Evolutionary conservation across 1,140 invertebrate genomes (phyloP), one percentile per base, ranked within the genome.

Genomic region (Dendroctonus ponderosae): DNA sequence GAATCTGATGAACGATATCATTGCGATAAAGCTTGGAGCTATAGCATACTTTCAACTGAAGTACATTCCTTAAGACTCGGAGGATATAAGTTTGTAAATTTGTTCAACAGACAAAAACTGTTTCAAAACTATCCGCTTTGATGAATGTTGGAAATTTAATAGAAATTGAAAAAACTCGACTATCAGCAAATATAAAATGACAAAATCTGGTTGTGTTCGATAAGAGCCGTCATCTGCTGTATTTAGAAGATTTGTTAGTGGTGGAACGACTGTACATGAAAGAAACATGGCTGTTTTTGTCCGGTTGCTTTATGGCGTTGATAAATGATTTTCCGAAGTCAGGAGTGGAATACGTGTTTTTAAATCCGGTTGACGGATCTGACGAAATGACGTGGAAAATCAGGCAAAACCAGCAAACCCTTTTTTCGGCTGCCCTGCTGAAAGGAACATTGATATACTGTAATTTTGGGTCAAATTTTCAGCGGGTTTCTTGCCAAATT

Each of bases 321-420:
- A 67, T 67, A 61, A 67, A 67, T 67, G 65, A 61, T 56, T 53
- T 61, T 42, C 26, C 65, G 49, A 61, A 60, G 37, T 56, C 65
- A 59, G 50, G 37, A 53, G 40, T 61, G 39, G 57, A 42, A 66
- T 44, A 38, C 41, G 57, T 60, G 65, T 67, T 67, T 67, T 67
- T 67, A 67, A 67, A 67, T 56, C 57, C 51, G 38, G 42, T 40
- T 67, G 65, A 67, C 65, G 65, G 58, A 67, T 61, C 65, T 49
- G 51, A 53, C 50, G 65, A 67, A 67, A 67, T 67, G 65, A 67
- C 51, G 65, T 39, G 58, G 58, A 67, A 67, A 67, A 59, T 59
- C 64, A 43, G 40, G 53, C 64, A 51, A 60, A 66, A 66, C 4
- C 14, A 40, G 11, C 46, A 37, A 62, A 39, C 38, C 41, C 43